Evolutionary conservation across 2,888 invertebrate genomes (phyloP).

Genomic region (Plagodis pulveraria): DNA sequence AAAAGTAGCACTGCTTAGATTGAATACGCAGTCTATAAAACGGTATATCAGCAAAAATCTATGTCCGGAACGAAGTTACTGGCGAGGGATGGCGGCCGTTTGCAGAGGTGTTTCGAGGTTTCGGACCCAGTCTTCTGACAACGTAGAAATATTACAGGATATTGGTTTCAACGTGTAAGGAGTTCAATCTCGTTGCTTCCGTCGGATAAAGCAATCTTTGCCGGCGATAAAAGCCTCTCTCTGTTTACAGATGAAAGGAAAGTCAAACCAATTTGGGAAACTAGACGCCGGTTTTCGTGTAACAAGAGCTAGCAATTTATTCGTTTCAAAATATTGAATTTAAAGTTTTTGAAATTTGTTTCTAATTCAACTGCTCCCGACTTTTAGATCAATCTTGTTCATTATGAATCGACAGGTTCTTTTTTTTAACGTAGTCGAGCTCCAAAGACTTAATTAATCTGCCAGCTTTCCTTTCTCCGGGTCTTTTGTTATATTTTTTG

Average conservation of each 20-base stretch:
- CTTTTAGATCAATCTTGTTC: slow-evolving; percentile 21
- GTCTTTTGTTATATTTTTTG: slow-evolving; percentile 16
- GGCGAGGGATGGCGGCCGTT: slow-evolving; percentile 18
- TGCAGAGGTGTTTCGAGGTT: slow-evolving; percentile 23
- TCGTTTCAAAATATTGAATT: slow-evolving; percentile 34
- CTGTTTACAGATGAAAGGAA: slow-evolving; percentile 56
- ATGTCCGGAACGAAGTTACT: slow-evolving; percentile 25
- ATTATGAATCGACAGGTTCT: slow-evolving; percentile 28
- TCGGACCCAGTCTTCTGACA: slow-evolving; percentile 41
- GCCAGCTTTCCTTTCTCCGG: slow-evolving; percentile 12
- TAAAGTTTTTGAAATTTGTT: slow-evolving; percentile 22
- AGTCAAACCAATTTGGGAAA: slow-evolving; percentile 53
- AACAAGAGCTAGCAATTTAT: slow-evolving; percentile 46
- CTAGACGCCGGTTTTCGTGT: slow-evolving; percentile 44
- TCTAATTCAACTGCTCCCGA: slow-evolving; percentile 19
- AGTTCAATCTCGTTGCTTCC: slow-evolving; percentile 59
- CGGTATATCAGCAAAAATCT: slow-evolving; percentile 17
- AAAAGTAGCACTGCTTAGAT: not conserved
- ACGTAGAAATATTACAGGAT: slow-evolving; percentile 57
- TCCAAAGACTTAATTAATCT: slow-evolving; percentile 23
- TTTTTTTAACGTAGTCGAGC: slow-evolving; percentile 21
- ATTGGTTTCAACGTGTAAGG: slow-evolving; percentile 60
- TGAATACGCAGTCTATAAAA: slow-evolving; percentile 17
- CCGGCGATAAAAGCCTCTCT: slow-evolving; percentile 53
- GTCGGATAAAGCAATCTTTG: slow-evolving; percentile 57